These are phyloP conservation scores for Haliclona indistincta DNA, from an alignment of 37 sponge, comb jelly and placozoan species.

Conservation along the genomic window DNA sequence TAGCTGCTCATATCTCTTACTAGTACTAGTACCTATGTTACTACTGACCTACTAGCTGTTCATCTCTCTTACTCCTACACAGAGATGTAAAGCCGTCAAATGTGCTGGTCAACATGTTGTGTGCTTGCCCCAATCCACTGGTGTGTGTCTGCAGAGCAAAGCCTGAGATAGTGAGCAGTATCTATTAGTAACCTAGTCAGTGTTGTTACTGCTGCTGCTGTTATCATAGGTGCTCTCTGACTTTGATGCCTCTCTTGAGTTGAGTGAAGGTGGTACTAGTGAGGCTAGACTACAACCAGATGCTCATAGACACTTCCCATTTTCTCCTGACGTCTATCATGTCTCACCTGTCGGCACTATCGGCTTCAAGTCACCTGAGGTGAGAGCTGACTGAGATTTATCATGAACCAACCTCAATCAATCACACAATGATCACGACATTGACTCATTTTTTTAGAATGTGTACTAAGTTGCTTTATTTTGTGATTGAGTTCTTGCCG, in stretches of 20 bases:
- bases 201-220: background rate
- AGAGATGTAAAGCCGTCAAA: conserved; percentile 13
- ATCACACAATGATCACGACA: no score
- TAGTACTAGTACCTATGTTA: no score
- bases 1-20: no score
- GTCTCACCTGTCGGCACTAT: conserved; percentile 11
- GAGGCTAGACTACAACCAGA: background rate
- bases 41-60: no score
- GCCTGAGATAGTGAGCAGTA: background rate
- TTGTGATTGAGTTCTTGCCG: no score
- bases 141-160: conserved; percentile 3
- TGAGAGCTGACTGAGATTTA: no score
- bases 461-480: no score
- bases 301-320: background rate
- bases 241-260: background rate
- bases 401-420: no score
- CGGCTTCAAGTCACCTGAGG: background rate
- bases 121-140: background rate
- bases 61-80: background rate
- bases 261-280: no score
- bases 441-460: no score
- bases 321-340: background rate
- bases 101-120: background rate
- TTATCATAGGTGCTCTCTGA: background rate
- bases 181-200: background rate